Evolutionary conservation across 2,113 vertebrate species (phyloP).

Genomic region (Grus americana): DNA sequence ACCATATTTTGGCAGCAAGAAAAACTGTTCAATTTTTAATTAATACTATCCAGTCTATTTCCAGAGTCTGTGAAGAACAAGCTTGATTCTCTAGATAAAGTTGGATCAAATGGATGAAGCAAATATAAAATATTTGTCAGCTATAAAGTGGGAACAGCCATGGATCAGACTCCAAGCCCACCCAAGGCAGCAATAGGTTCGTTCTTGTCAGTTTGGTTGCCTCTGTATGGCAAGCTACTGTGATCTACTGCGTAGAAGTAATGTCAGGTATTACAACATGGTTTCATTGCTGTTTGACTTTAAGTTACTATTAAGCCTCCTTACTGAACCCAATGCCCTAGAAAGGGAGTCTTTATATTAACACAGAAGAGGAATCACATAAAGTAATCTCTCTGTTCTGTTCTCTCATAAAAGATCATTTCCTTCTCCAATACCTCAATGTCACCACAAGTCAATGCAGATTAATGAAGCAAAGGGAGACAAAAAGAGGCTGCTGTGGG

Average conservation of each 20-base stretch:
- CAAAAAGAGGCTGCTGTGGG: not conserved
- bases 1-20: not conserved
- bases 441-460: slow-evolving; percentile 47
- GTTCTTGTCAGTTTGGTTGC: not conserved
- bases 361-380: not conserved
- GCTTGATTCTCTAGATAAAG: not conserved
- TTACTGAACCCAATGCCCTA: not conserved
- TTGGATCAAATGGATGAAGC: not conserved
- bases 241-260: not conserved
- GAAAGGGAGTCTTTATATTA: not conserved
- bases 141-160: not conserved
- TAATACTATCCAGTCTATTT: not conserved
- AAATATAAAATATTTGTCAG: not conserved
- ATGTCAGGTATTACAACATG: not conserved
- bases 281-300: not conserved
- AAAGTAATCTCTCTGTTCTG: not conserved
- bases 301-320: not conserved
- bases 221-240: not conserved
- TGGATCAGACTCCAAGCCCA: not conserved
- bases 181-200: not conserved
- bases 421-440: slow-evolving; percentile 30
- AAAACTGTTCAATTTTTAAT: not conserved
- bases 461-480: slow-evolving; percentile 25
- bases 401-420: slow-evolving; percentile 14
- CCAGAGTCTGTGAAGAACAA: not conserved